These are phyloP conservation scores for Python bivittatus DNA, from an alignment of 2,113 vertebrate genomes.

Conservation along the genomic window DNA sequence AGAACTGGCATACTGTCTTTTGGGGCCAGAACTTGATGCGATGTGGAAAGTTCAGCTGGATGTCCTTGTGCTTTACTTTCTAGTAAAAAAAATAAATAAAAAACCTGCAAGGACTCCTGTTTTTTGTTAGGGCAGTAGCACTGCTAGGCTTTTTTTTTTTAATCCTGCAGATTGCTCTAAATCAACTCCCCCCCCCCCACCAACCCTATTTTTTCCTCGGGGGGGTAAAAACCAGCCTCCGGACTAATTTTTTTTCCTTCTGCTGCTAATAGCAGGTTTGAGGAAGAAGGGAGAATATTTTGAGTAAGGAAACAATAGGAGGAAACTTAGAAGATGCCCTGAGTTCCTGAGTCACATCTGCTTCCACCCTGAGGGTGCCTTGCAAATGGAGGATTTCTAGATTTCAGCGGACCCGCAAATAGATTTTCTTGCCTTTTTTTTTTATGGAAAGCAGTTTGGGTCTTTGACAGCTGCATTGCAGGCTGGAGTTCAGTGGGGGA, in stretches of 20 bases:
- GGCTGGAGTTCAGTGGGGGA: background rate
- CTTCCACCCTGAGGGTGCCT: background rate
- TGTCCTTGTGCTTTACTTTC: background rate
- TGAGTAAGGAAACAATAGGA: background rate
- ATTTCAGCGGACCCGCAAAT: background rate
- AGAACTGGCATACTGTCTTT: background rate
- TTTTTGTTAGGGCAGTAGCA: background rate
- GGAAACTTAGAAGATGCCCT: background rate
- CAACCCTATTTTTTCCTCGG: background rate
- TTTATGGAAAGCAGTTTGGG: background rate
- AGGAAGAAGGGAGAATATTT: background rate
- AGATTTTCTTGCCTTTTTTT: background rate
- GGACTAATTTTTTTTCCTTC: background rate
- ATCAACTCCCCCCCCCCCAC: background rate
- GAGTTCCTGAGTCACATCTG: background rate
- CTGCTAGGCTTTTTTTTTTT: background rate
- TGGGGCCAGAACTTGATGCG: background rate
- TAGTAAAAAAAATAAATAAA: background rate
- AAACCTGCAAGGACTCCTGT: background rate
- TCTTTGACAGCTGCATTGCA: background rate
- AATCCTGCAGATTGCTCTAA: background rate
- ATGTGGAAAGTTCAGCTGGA: background rate
- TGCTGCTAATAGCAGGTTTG: background rate
- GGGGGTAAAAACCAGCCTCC: background rate
- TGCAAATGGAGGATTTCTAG: background rate